phyloP scores from a whole-genome alignment of 2,888 invertebrate genomes.

The Luffia ferchaultella region DNA sequence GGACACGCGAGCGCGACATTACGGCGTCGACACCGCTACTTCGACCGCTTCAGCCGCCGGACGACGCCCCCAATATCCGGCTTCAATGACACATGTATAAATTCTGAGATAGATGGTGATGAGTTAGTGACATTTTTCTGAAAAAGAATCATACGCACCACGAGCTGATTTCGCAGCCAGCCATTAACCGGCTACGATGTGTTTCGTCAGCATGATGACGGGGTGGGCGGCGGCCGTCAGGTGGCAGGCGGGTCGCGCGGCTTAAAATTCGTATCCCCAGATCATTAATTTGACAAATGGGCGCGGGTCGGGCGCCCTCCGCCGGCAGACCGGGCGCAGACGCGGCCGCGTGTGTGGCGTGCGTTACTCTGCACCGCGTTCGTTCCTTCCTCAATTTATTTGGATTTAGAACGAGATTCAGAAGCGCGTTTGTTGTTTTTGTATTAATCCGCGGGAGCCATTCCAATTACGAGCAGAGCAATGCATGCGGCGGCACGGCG shows the following conservation, averaged over 20 bases:
- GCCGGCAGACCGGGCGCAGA: constrained; percentile 1
- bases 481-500: background rate
- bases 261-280: constrained; percentile 42
- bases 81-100: too few relatives aligned
- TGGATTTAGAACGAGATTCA: constrained; percentile 25
- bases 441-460: constrained; percentile 22
- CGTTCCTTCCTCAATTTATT: constrained; percentile 25
- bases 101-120: too few relatives aligned
- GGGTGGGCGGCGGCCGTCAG: constrained; percentile 14
- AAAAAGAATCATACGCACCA: too few relatives aligned
- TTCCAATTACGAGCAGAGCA: constrained; percentile 20
- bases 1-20: constrained; percentile 45
- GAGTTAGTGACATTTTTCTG: too few relatives aligned
- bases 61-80: too few relatives aligned
- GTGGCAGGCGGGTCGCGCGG: constrained; percentile 13
- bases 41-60: background rate
- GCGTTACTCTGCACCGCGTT: constrained; percentile 26
- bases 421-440: constrained; percentile 27
- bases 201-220: too few relatives aligned
- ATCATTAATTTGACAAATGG: constrained; percentile 59
- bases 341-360: constrained; percentile 22
- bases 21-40: constrained; percentile 15
- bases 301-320: constrained; percentile 18
- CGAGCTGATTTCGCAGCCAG: too few relatives aligned
- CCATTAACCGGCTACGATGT: too few relatives aligned